Evolutionary conservation across 2,113 vertebrate species (phyloP), one percentile per base, ranked within the genome.

Genomic region (Spermophilus dauricus): DNA sequence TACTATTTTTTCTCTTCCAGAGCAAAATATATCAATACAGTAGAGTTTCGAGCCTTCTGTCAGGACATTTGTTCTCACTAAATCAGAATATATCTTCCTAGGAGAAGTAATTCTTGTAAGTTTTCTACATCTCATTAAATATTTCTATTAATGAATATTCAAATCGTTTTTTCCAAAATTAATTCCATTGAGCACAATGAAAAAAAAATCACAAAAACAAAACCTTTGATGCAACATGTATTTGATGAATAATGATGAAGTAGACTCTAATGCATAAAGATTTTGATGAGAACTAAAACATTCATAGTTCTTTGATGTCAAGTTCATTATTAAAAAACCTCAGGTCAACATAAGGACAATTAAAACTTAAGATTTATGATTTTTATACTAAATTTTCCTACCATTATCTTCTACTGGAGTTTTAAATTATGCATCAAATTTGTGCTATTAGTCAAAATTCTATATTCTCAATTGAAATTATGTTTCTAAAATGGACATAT

Each of bases 181-280:
- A 69, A 32, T 42, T 86, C 61, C 30, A 37, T 61, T 89, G 30
- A 89, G 11, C 20, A 84, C 22, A 84, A 37, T 48, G 2, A 76
- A 91, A 89, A 88, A 88, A 26, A 75, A 73, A 69, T 45, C 48
- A 78, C 82, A 65, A 70, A 63, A 84, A 75, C 5, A 80, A 65
- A 70, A 51, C 9, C 42, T 92, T 95, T 72, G 45, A 67, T 51
- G 22, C 9, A 75, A 89, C 39, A 70, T 75, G 22, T 73, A 42
- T 92, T 94, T 96, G 17, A 69, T 89, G 28, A 89, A 89, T 85
- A 89, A 81, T 83, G 45, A 86, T 69, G 65, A 86, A 92, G 24
- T 37, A 5, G 48, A 92, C 78, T 89, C 65, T 76, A 48, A 8
- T 12, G 4, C 8, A 84, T 75, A 81, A 90, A 94, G 53, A 9